Base-by-base conservation (phyloP, 1,140 invertebrate species). In the Gryllus bimaculatus region DNA sequence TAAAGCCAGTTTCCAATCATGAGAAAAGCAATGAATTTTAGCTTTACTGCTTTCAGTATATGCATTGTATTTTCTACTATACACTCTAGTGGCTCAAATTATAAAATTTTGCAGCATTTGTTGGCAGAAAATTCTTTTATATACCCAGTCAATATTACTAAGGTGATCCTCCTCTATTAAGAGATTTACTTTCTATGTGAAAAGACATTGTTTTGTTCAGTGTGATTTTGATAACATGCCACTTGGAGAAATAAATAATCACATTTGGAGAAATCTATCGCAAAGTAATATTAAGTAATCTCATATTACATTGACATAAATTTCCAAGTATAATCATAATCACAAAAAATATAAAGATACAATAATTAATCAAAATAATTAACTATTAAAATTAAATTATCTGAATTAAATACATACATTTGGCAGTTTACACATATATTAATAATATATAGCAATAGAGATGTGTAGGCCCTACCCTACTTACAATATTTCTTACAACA, bases 401-500 rank as follows among this genome's bases (percentile, higher is more conserved):
- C 18, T 66, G 54, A 66, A 66, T 66, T 66, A 66, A 66, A 66
- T 66, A 66, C 54, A 66, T 66, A 66, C 54, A 66, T 66, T 66
- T 66, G 54, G 54, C 54, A 66, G 54, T 66, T 66, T 66, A 66
- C 54, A 66, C 54, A 66, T 66, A 66, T 66, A 66, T 66, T 66
- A 66, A 66, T 66, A 66, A 66, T 66, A 66, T 66, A 66, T 66
- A 66, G 10, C 10, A 66, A 18, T 66, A 66, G 54, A 66, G 54
- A 66, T 66, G 7, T 18, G 54, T 66, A 66, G 54, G 54, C 54
- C 54, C 54, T 66, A 66, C 54, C 54, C 54, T 66, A 66, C 54
- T 66, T 66, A 66, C 54, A 66, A 66, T 66, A 66, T 66, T 66
- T 66, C 54, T 66, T 66, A 66, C 54, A 66, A 66, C 54, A 66